These are phyloP conservation scores for Thunnus albacares DNA, from an alignment of 2,797 vertebrate species.

Conservation along the genomic window DNA sequence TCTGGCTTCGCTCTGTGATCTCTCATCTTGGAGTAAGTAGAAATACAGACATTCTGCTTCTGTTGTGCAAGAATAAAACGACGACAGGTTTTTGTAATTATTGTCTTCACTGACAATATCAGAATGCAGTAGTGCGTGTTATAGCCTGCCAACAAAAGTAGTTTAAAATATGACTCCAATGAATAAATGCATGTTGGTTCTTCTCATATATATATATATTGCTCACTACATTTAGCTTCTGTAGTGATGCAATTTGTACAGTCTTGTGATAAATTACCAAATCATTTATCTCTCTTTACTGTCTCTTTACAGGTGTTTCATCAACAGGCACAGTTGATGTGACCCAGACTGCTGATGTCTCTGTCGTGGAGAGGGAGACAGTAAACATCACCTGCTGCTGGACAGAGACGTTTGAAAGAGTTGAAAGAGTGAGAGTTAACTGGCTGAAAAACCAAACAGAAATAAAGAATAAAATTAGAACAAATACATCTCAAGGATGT, in stretches of 20 bases:
- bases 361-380: constrained; percentile 8
- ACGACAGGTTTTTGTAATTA: neutral
- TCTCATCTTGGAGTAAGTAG: constrained; percentile 12
- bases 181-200: too few species aligned
- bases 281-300: neutral
- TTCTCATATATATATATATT: too few species aligned
- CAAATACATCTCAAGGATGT: too few species aligned
- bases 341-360: constrained; percentile 42
- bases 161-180: too few species aligned
- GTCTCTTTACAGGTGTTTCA: constrained; percentile 29
- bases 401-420: accelerated
- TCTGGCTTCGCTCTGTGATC: neutral
- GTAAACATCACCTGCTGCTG: constrained; percentile 62
- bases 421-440: accelerated
- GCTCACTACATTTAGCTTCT: neutral
- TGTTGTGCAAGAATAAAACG: too few species aligned
- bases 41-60: neutral
- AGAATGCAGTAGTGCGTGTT: neutral
- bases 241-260: neutral
- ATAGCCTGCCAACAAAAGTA: too few species aligned
- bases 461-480: accelerated
- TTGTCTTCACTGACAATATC: neutral
- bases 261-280: neutral
- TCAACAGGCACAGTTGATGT: neutral
- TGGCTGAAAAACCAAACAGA: constrained; percentile 14